phyloP scores from a whole-genome alignment of 2,888 invertebrate genomes.

The Cepaea hortensis region DNA sequence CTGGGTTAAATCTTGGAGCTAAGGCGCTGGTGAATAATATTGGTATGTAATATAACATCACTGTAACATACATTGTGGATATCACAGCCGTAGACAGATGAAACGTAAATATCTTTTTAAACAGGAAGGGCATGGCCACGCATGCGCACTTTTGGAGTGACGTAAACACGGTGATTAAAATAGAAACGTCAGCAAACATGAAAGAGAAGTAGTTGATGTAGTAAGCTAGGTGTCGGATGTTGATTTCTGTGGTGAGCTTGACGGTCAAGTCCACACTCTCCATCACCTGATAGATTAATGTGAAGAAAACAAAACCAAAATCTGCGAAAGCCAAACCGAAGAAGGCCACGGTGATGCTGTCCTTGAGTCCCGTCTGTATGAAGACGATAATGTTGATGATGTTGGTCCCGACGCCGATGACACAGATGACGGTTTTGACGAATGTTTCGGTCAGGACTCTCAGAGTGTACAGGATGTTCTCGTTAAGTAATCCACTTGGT shows the following conservation, averaged over 20 bases:
- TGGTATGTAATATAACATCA: not conserved
- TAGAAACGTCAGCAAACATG: not conserved
- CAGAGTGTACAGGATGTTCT: not conserved
- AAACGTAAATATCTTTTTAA: not conserved
- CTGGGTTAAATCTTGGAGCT: not conserved
- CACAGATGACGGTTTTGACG: conserved; percentile 13
- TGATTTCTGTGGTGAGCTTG: not conserved
- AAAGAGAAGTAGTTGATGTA: not conserved
- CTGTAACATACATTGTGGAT: not conserved
- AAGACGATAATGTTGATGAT: conserved; percentile 4
- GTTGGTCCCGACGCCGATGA: not conserved
- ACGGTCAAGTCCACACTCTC: not conserved
- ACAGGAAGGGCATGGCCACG: not conserved
- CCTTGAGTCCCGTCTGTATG: not conserved
- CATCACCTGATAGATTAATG: not conserved
- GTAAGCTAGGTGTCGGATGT: not conserved
- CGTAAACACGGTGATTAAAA: conserved; percentile 4
- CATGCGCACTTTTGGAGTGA: conserved; percentile 23
- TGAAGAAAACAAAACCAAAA: conserved; percentile 3
- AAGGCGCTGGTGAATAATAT: not conserved
- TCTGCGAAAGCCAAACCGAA: conserved; percentile 7
- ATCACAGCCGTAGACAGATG: not conserved
- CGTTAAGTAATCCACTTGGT: not conserved
- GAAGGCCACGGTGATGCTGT: not conserved
- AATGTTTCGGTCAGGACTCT: not conserved